Conservation (phyloP, 2,888 invertebrate species). For the Temnothorax rugatulus region DNA sequence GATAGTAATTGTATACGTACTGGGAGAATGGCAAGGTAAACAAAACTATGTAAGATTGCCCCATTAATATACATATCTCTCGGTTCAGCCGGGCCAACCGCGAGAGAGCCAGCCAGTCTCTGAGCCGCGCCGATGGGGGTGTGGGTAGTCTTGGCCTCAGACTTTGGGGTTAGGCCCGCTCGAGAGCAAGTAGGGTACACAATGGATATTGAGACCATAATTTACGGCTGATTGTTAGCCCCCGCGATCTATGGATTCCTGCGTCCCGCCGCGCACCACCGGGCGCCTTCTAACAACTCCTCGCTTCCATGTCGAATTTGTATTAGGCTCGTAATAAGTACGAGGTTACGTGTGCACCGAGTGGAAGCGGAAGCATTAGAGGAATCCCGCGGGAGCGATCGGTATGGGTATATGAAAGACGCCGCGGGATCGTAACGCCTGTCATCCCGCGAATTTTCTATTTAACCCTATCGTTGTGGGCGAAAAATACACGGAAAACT, state of each 20-base stretch:
- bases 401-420: slow-evolving; percentile 50
- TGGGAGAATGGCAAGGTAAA: slow-evolving; percentile 86
- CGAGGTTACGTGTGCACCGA: slow-evolving; percentile 58
- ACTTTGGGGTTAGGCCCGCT: slow-evolving; percentile 84
- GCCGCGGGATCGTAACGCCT: slow-evolving; percentile 59
- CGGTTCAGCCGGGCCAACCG: slow-evolving; percentile 82
- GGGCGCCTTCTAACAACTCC: slow-evolving; percentile 81
- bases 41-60: slow-evolving; percentile 87
- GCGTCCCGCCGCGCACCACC: slow-evolving; percentile 65
- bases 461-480: background rate
- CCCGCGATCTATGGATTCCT: slow-evolving; percentile 86
- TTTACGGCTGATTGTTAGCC: slow-evolving; percentile 86
- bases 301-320: slow-evolving; percentile 80
- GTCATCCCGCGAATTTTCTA: slow-evolving; percentile 7
- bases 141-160: slow-evolving; percentile 85
- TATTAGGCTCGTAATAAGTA: slow-evolving; percentile 76
- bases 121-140: slow-evolving; percentile 77
- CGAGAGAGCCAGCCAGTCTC: slow-evolving; percentile 74
- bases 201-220: slow-evolving; percentile 87
- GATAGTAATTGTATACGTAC: slow-evolving; percentile 86
- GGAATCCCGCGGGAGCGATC: slow-evolving; percentile 64
- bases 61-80: slow-evolving; percentile 87
- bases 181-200: slow-evolving; percentile 84
- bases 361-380: slow-evolving; percentile 55
- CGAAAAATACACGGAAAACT: background rate